Conservation (phyloP, 2,113 vertebrate genomes). For the Stigmatopora argus region DNA sequence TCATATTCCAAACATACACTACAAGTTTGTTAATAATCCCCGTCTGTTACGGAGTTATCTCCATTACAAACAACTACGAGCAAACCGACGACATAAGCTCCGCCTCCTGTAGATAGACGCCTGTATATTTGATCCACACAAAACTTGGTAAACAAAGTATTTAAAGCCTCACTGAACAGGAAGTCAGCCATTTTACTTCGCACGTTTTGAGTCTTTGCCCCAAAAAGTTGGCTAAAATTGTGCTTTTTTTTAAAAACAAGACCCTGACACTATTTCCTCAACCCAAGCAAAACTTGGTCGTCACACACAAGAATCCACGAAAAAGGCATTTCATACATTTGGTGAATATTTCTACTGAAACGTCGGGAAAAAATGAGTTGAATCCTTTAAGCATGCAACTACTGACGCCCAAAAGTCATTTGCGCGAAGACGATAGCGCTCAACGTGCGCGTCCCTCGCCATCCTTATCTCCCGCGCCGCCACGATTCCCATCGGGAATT, state of each 20-base stretch:
- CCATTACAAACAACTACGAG: no score
- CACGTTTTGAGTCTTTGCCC: neutral
- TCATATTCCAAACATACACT: no score
- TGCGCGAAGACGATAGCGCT: neutral
- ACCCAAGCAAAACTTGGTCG: neutral
- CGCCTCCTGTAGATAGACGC: no score
- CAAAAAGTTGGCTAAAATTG: neutral
- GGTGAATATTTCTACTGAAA: neutral
- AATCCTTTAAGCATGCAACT: neutral
- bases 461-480: neutral
- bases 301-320: neutral
- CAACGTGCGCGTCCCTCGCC: neutral
- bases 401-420: slow-evolving; percentile 1
- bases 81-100: no score
- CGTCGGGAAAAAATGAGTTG: neutral
- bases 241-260: no score
- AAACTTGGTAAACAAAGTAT: no score
- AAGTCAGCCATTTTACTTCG: neutral
- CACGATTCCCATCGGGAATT: slow-evolving; percentile 2
- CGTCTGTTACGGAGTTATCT: no score
- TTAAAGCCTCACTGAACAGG: neutral
- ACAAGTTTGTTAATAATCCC: no score
- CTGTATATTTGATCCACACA: no score
- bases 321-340: neutral
- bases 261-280: neutral